Conservation (phyloP, 1,140 invertebrate species). For the Leptopilina boulardi region DNA sequence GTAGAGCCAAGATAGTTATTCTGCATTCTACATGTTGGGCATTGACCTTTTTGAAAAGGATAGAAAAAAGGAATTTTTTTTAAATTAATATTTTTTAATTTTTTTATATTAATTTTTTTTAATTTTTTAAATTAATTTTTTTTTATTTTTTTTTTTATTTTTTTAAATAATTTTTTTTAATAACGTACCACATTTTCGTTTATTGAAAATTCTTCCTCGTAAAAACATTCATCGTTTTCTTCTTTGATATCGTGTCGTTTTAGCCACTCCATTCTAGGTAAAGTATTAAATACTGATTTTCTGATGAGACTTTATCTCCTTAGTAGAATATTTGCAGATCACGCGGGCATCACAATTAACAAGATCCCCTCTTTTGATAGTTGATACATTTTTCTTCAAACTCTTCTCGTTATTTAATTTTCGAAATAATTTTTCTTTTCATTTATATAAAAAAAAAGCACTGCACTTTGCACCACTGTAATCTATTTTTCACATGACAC, state of each 20-base stretch:
- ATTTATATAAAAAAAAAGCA: neutral
- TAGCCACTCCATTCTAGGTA: conserved; percentile 70
- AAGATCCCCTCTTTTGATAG: conserved; percentile 32
- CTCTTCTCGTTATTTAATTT: conserved; percentile 35
- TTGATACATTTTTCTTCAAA: conserved; percentile 7
- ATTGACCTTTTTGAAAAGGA: conserved; percentile 28
- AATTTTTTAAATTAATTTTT: conserved; percentile 37
- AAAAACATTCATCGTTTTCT: conserved; percentile 67
- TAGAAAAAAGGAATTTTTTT: too few relatives aligned
- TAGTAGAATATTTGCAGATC: conserved; percentile 18
- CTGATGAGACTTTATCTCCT: conserved; percentile 7
- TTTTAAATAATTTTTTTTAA: conserved; percentile 41
- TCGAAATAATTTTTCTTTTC: too few relatives aligned
- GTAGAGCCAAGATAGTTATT: conserved; percentile 21
- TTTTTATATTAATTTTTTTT: conserved; percentile 40
- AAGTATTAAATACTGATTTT: neutral
- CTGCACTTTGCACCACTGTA: neutral
- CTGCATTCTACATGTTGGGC: conserved; percentile 51
- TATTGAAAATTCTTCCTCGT: conserved; percentile 67
- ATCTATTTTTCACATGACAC: neutral
- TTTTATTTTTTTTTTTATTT: too few relatives aligned
- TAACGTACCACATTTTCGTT: conserved; percentile 73
- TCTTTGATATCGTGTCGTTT: conserved; percentile 63
- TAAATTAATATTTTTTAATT: too few relatives aligned
- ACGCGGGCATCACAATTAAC: neutral